Percentiles rank a stretch among this genome's conserved stretches.
Conservation (phyloP, 2,888 invertebrate species). For the Hermodice carunculata region DNA sequence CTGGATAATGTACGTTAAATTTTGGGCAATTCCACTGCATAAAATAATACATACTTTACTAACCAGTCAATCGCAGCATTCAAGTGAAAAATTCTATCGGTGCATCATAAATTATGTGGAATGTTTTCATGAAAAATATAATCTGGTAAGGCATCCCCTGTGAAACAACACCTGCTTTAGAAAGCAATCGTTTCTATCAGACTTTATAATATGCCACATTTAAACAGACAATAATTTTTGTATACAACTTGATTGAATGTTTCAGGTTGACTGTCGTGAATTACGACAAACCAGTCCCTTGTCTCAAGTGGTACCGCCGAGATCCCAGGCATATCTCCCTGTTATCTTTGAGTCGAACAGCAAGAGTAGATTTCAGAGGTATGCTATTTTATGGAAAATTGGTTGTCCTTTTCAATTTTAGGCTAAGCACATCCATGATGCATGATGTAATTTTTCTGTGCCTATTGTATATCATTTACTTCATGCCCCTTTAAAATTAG, state of each 20-base stretch:
- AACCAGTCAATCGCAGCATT: no score
- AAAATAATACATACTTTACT: no score
- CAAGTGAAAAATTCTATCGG: no score
- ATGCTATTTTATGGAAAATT: slow-evolving; percentile 9
- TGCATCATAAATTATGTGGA: no score
- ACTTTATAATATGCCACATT: neutral
- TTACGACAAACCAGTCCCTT: slow-evolving; percentile 68
- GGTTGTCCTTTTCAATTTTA: no score
- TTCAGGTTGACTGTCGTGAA: slow-evolving; percentile 67
- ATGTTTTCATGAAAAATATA: no score
- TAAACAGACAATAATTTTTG: neutral
- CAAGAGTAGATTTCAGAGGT: slow-evolving; percentile 68
- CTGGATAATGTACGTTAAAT: no score
- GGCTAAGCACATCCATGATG: no score
- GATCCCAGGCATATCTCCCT: slow-evolving; percentile 65
- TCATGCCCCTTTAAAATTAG: no score
- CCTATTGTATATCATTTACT: no score
- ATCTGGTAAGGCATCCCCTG: neutral
- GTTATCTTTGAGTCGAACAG: slow-evolving; percentile 67
- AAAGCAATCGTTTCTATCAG: neutral
- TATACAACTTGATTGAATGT: neutral
- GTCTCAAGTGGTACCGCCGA: slow-evolving; percentile 68
- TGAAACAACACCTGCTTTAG: neutral
- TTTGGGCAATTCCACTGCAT: no score
- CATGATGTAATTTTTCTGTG: no score